Evolutionary conservation across 23 tunicate genomes (phyloP), one percentile per base, ranked within the genome.

Genomic region (Styela clava): DNA sequence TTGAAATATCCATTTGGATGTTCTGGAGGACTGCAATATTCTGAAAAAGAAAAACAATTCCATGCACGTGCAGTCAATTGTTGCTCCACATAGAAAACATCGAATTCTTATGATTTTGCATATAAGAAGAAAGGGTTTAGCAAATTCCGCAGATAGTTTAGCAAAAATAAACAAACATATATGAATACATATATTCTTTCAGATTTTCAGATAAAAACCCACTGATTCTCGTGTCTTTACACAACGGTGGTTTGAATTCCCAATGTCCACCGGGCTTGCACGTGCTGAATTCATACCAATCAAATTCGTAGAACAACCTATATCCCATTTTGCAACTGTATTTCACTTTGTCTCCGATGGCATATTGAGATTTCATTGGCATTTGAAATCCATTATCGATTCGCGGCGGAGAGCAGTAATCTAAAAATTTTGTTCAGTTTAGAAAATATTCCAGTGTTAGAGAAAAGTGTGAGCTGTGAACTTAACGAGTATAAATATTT

Each of bases 391-490:
- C 81, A 31, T 76, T 24, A 52, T 76, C 24, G 64, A 76, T 33
- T n/a, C 24, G 21, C 31, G 81, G 81, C 12, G 81, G 65, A 44
- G 22, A 19, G 31, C 81, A 76, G 27, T 76, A 27, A 20, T 76
- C 81, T 76, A 64, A 33, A 44, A 44, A 44, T 44, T 44, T 44
- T 44, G 7, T 44, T n/a, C n/a, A n/a, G n/a, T n/a, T n/a, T n/a
- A n/a, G n/a, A n/a, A n/a, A n/a, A n/a, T n/a, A n/a, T n/a, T n/a
- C n/a, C n/a, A n/a, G n/a, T n/a, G n/a, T n/a, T n/a, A n/a, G n/a
- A n/a, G n/a, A n/a, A n/a, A n/a, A n/a, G n/a, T n/a, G n/a, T n/a
- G n/a, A n/a, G n/a, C n/a, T n/a, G n/a, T n/a, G n/a, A n/a, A n/a
- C n/a, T n/a, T n/a, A n/a, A n/a, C n/a, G n/a, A n/a, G n/a, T n/a